Conservation (phyloP, 2,113 vertebrate genomes). For the Salvator merianae region DNA sequence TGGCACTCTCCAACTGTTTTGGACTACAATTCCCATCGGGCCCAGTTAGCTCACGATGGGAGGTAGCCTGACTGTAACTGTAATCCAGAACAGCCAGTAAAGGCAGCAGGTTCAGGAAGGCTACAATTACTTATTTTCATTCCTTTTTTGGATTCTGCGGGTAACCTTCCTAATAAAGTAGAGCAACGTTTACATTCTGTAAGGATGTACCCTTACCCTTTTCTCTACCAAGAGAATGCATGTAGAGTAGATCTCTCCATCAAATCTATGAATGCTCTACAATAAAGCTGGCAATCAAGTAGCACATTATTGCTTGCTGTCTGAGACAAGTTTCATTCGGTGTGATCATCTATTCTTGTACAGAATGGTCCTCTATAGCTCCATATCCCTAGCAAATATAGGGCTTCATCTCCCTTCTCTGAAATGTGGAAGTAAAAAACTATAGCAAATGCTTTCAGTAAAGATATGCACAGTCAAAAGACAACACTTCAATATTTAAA, state of each 20-base stretch:
- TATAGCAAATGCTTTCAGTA: not conserved
- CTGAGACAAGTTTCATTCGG: constrained; percentile 11
- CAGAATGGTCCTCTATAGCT: too few relatives aligned
- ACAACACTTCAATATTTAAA: not conserved
- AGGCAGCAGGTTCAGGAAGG: too few relatives aligned
- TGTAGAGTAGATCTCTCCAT: not conserved
- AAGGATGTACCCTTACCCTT: not conserved
- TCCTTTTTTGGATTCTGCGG: constrained; percentile 1
- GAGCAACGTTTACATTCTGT: constrained; percentile 11
- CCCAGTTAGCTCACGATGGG: too few relatives aligned
- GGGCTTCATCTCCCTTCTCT: constrained; percentile 18
- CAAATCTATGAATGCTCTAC: not conserved
- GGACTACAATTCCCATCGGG: not conserved
- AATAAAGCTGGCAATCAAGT: constrained; percentile 3
- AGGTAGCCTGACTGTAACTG: too few relatives aligned
- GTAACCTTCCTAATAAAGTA: not conserved
- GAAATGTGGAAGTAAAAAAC: constrained; percentile 25
- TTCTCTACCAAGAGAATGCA: not conserved
- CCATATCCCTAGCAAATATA: not conserved
- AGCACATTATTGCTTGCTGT: constrained; percentile 5
- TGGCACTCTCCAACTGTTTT: too few relatives aligned
- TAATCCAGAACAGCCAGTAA: too few relatives aligned
- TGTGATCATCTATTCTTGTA: not conserved
- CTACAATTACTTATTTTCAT: not conserved
- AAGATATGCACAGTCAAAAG: not conserved